Conservation (phyloP, 2,888 invertebrate genomes). For the Hetaerina titia region DNA sequence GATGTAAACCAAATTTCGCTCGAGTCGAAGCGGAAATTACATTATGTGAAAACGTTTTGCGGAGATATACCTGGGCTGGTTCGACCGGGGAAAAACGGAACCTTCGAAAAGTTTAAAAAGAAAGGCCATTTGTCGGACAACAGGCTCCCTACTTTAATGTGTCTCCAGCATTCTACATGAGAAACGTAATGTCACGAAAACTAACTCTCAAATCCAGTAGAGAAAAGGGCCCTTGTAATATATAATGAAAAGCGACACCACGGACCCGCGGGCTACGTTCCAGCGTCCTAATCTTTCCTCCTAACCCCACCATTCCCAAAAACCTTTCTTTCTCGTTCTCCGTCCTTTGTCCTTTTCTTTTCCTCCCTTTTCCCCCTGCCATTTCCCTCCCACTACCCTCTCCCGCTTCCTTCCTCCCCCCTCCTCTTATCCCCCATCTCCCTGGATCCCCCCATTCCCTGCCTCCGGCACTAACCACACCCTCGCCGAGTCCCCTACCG, state of each 20-base stretch:
- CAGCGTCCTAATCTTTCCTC: not conserved
- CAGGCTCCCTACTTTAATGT: not conserved
- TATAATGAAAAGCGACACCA: constrained; percentile 5
- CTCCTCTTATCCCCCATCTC: not conserved
- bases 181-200: not conserved
- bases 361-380: too few species aligned
- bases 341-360: too few species aligned
- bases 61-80: not conserved
- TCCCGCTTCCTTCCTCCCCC: not conserved
- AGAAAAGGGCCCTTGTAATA: not conserved
- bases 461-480: not conserved
- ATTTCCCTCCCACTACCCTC: too few species aligned
- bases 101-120: not conserved
- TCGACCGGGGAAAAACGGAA: not conserved
- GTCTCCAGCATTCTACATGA: not conserved
- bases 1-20: not conserved
- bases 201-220: not conserved
- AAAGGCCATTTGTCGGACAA: not conserved
- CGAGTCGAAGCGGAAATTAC: not conserved
- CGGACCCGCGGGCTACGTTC: not conserved
- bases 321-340: too few species aligned
- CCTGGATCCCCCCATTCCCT: not conserved
- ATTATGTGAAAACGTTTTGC: not conserved
- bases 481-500: not conserved
- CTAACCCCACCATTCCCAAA: not conserved